Conservation (phyloP, 1,140 invertebrate species). For the Apis dorsata region DNA sequence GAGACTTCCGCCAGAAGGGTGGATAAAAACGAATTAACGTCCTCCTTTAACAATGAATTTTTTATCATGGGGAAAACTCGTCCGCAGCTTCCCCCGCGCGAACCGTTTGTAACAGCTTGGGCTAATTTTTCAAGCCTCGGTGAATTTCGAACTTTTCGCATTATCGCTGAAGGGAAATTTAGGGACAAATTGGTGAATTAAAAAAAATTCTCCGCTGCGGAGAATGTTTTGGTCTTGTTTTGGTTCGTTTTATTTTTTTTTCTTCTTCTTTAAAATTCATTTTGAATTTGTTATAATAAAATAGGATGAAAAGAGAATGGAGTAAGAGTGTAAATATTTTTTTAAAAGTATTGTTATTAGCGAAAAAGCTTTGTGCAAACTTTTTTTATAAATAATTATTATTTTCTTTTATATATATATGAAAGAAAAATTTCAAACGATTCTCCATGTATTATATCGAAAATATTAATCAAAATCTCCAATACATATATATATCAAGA, state of each 20-base stretch:
- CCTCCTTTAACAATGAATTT: not conserved
- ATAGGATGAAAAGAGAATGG: too few species aligned
- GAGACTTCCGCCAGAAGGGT: not conserved
- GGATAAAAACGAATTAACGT: constrained; percentile 29
- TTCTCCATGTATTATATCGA: too few species aligned
- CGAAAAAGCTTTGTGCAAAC: too few species aligned
- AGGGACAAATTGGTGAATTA: not conserved
- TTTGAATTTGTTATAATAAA: not conserved
- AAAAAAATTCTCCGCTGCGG: too few species aligned
- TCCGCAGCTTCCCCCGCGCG: not conserved
- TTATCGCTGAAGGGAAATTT: not conserved
- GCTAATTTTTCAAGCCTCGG: not conserved
- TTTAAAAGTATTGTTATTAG: too few species aligned
- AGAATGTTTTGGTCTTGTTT: not conserved
- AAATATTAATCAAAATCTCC: too few species aligned
- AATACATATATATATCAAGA: too few species aligned
- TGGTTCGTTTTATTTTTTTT: fast-evolving
- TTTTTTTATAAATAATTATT: too few species aligned
- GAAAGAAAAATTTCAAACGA: too few species aligned
- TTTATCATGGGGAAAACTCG: not conserved
- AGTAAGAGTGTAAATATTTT: too few species aligned
- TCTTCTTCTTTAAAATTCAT: not conserved
- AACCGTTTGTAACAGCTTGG: not conserved
- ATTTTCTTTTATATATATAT: too few species aligned
- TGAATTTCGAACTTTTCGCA: not conserved